Percentiles rank a stretch among this genome's conserved stretches.
These are phyloP conservation scores for Pristionchus fissidentatus DNA, from an alignment of 2,888 invertebrate genomes.

Conservation along the genomic window DNA sequence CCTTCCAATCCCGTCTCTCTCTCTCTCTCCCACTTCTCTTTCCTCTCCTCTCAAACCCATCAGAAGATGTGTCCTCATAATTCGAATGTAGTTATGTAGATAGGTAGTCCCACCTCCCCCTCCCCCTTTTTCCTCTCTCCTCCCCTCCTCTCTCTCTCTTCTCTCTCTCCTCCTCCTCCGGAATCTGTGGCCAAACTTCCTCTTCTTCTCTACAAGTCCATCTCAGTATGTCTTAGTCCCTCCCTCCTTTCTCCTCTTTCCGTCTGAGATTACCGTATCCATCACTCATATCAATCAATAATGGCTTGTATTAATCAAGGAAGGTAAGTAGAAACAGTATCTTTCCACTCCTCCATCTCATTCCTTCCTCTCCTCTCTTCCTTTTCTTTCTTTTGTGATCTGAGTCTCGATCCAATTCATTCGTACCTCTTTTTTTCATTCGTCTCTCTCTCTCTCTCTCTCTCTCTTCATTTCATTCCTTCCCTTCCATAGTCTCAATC, in stretches of 20 bases:
- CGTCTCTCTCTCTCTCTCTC: slow-evolving; percentile 3
- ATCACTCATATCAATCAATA: background rate
- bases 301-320: background rate
- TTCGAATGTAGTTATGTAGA: slow-evolving; percentile 20
- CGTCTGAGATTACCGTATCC: background rate
- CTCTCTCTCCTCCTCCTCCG: slow-evolving; percentile 39
- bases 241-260: background rate
- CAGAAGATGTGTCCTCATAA: slow-evolving; percentile 14
- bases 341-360: background rate
- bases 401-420: background rate
- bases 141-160: background rate
- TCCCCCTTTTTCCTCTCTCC: slow-evolving; percentile 15
- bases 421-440: background rate
- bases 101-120: slow-evolving; percentile 19
- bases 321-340: background rate
- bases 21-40: background rate
- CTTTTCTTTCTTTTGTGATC: background rate
- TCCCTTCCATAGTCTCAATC: background rate
- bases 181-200: background rate
- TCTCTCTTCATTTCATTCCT: background rate
- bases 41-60: background rate
- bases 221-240: background rate
- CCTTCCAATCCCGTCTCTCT: background rate
- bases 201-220: slow-evolving; percentile 1
- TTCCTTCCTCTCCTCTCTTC: background rate